Evolutionary conservation across 2,797 vertebrate genomes (phyloP), one percentile per base, ranked within the genome.

Genomic region (Microctenopoma lineatum): DNA sequence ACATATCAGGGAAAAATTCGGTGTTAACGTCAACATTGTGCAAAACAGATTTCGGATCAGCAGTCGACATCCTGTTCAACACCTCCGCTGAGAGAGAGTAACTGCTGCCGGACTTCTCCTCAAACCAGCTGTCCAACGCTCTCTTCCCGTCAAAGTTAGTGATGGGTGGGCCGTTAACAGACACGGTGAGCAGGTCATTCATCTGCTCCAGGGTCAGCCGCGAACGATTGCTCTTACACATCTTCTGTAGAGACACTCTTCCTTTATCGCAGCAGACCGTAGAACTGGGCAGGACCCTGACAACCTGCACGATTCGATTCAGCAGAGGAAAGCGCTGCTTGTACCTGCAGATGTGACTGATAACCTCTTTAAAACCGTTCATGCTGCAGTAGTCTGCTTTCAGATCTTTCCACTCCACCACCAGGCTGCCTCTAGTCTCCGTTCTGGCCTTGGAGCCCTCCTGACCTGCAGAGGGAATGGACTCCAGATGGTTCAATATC

Each of bases 71-170:
- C 85, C 95, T 94, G 90, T 90, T 96, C 79, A 96, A 71, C 89
- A 96, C 94, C 78, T 98, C 96, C 0, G 95, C 89, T 0, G 96
- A 96, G 57, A 97, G 90, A 0, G 96, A 89, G 0, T 95, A 96
- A 66, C 95, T 95, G 77, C 95, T 96, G 74, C 96, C 96, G 0
- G 97, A 99, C 87, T 98, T 98, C 90, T 99, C 97, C 88, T 98
- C 97, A 1, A 99, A 99, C 97, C 97, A 99, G 89, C 96, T 96
- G 89, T 99, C 97, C 75, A 99, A 71, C 0, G 97, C 96, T 73
- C 97, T 90, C 90, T 98, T 99, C 79, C 95, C 96, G 11, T 99
- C 97, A 0, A 99, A 99, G 92, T 77, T 95, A 29, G 92, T 83
- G 5, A 99, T 96, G 66, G 96, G 94, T 0, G 97, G 96, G 12